Evolutionary conservation across 2,797 vertebrate genomes (phyloP).

Genomic region (Fistularia commersonii): DNA sequence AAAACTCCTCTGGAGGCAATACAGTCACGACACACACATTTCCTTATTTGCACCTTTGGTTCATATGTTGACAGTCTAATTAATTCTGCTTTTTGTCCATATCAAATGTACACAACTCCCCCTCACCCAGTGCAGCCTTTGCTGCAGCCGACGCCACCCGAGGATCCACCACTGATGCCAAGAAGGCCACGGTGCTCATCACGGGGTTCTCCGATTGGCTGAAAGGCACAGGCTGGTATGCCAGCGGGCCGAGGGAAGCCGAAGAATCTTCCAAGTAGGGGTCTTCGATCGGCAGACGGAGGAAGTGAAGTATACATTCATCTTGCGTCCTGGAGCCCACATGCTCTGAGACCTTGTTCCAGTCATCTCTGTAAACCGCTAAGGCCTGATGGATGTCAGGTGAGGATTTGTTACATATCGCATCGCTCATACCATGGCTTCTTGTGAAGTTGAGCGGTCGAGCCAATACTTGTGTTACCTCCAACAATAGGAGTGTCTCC

Average conservation of each 20-base stretch:
- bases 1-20: conserved; percentile 87
- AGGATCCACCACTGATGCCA: conserved; percentile 94
- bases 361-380: conserved; percentile 97
- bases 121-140: conserved; percentile 88
- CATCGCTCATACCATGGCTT: too few relatives aligned
- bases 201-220: conserved; percentile 97
- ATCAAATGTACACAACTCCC: not conserved
- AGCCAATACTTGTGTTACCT: conserved; percentile 73
- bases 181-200: conserved; percentile 96
- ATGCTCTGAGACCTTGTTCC: conserved; percentile 98
- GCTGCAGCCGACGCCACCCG: conserved; percentile 92
- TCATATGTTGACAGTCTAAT: too few relatives aligned
- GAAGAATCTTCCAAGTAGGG: conserved; percentile 95
- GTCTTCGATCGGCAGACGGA: conserved; percentile 93
- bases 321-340: conserved; percentile 96
- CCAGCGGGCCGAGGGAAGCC: conserved; percentile 89
- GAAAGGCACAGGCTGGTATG: conserved; percentile 94
- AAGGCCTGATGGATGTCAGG: conserved; percentile 76
- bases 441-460: too few relatives aligned
- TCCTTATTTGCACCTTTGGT: too few relatives aligned
- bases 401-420: not conserved
- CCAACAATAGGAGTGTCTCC: conserved; percentile 90
- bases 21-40: conserved; percentile 8
- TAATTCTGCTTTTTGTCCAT: not conserved
- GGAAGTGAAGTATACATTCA: conserved; percentile 95